Evolutionary conservation across 2,113 vertebrate genomes (phyloP).

Genomic region (Procavia capensis): DNA sequence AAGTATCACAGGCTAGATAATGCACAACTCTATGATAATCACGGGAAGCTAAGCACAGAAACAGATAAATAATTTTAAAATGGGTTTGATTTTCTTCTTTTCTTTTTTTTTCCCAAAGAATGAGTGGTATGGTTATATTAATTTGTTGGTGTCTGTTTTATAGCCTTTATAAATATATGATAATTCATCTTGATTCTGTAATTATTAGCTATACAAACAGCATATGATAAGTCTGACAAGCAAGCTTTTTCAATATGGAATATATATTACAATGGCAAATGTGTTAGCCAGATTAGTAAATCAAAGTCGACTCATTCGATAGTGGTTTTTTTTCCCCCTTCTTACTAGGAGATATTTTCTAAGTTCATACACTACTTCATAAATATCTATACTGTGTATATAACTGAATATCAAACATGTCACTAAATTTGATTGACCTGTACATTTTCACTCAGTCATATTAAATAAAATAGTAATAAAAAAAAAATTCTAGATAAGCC

Average conservation of each 20-base stretch:
- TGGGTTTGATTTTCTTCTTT: constrained; percentile 52
- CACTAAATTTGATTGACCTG: neutral
- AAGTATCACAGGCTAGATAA: constrained; percentile 46
- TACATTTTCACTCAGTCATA: neutral
- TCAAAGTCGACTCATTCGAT: constrained; percentile 52
- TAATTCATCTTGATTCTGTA: constrained; percentile 72
- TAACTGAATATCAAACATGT: constrained; percentile 20
- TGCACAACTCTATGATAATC: neutral
- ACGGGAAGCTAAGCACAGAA: neutral
- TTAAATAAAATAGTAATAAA: no score
- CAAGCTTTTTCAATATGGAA: constrained; percentile 61
- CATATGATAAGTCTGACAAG: constrained; percentile 67
- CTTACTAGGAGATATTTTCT: neutral
- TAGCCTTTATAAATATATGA: constrained; percentile 76
- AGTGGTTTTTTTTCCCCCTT: constrained; percentile 31
- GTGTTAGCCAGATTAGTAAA: constrained; percentile 70
- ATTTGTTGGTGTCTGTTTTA: constrained; percentile 77
- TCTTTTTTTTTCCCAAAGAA: constrained; percentile 52
- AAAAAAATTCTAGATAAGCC: neutral
- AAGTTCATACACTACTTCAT: constrained; percentile 40
- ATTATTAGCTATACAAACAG: constrained; percentile 80
- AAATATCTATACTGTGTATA: neutral
- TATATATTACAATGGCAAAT: constrained; percentile 72
- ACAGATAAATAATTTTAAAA: constrained; percentile 26
- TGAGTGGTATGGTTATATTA: constrained; percentile 63